Evolutionary conservation across 2,888 invertebrate genomes (phyloP).

Genomic region (Xestia sexstrigata): DNA sequence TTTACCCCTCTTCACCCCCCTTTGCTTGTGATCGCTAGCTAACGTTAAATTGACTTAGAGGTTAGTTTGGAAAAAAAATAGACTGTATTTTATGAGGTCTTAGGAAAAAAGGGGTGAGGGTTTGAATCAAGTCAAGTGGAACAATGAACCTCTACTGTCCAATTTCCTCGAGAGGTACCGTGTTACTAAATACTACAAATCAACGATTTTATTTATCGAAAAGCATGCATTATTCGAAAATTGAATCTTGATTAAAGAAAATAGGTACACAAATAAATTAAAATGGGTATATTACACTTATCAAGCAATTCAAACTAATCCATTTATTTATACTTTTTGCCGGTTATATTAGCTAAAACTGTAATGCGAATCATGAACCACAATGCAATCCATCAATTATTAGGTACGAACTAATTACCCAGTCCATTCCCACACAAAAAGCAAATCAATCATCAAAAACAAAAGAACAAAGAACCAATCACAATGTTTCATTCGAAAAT

Average conservation of each 20-base stretch:
- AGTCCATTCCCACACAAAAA: conserved; percentile 21
- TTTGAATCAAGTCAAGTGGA: not conserved
- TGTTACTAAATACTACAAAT: not conserved
- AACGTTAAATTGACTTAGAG: conserved; percentile 75
- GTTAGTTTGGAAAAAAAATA: conserved; percentile 59
- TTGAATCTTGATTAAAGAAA: too few relatives aligned
- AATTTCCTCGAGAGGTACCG: accelerated
- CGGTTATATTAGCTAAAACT: conserved; percentile 1
- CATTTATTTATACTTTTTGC: too few relatives aligned
- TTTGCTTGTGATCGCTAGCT: conserved; percentile 59
- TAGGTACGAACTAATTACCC: not conserved
- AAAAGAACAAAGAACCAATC: conserved; percentile 46
- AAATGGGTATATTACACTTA: too few relatives aligned
- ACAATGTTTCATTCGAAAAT: conserved; percentile 42
- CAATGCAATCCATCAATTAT: conserved; percentile 10
- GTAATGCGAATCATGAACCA: not conserved
- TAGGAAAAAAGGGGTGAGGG: not conserved
- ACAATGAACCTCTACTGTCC: accelerated
- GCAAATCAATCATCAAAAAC: conserved; percentile 31
- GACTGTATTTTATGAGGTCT: not conserved
- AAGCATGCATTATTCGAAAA: too few relatives aligned
- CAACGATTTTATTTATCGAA: too few relatives aligned
- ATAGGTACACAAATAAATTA: too few relatives aligned
- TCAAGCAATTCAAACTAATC: too few relatives aligned
- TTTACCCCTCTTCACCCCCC: conserved; percentile 58